Conservation (phyloP, 2,888 invertebrate species). For the Protonemura montana region DNA sequence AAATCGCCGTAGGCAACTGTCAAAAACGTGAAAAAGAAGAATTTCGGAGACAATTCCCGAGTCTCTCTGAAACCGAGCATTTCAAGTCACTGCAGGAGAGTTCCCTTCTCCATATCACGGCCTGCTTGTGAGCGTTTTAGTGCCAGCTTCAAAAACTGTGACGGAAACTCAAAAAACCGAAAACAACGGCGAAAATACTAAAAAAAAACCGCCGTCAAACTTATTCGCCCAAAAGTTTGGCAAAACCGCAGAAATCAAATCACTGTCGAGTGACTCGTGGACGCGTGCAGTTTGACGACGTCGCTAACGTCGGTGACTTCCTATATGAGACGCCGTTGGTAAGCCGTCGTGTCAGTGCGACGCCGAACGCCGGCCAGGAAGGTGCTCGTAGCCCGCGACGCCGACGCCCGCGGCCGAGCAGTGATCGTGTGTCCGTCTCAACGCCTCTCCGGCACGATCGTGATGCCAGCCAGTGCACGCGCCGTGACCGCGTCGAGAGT, state of each 20-base stretch:
- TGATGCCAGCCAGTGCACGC: neutral
- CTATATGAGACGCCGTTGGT: constrained; percentile 44
- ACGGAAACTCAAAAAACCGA: no score
- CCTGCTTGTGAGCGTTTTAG: neutral
- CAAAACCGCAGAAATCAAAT: neutral
- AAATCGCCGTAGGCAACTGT: no score
- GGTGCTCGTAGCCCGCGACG: constrained; percentile 23
- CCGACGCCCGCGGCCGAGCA: neutral
- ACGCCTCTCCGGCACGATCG: constrained; percentile 1
- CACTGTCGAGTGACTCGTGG: no score
- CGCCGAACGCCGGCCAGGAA: constrained; percentile 41
- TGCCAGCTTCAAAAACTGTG: no score
- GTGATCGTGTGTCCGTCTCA: neutral
- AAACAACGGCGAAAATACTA: neutral
- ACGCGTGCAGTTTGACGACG: neutral
- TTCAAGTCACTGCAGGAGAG: neutral
- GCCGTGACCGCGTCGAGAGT: neutral
- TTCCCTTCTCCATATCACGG: neutral
- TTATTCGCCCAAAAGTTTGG: neutral
- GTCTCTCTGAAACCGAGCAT: neutral
- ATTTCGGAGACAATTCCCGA: neutral
- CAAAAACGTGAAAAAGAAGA: neutral
- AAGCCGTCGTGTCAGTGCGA: constrained; percentile 44
- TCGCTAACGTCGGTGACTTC: neutral
- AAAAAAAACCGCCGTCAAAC: neutral